Evolutionary conservation across 30 jellyfish, hydroid and myxozoan species (phyloP), one percentile per base, ranked within the genome.

Genomic region (Catostylus mosaicus): DNA sequence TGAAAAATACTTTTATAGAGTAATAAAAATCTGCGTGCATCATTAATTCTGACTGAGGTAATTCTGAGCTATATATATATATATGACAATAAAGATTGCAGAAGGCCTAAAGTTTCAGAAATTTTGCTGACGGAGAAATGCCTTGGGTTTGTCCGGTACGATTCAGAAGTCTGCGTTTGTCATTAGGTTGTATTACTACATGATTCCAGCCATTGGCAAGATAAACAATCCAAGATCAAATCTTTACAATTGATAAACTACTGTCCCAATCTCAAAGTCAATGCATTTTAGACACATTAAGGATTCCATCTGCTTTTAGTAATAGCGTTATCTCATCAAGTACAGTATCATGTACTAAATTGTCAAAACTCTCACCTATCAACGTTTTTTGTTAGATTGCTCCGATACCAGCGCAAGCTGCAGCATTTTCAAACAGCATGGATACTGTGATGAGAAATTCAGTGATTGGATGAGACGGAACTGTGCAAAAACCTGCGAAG

Each of bases 401-500:
- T 11, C 64, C 27, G 88, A 77, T 43, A 1, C 0, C 0, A 77
- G 78, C 37, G 5, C 69, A 0, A 33, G 70, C 69, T 77, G 88
- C 36, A 79, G 43, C 18, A 8, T 35, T 22, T 77, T 77, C 78
- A 77, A 77, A 60, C 77, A 29, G 48, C 62, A 67, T n/a, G 90
- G 90, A 33, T 65, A 67, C 72, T 80, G 90, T 48, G 82, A 31
- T 24, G 83, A 67, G 47, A 30, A 46, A n/a, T 23, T 63, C 38
- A 43, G 35, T 48, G 83, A 47, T 32, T 80, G 83, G 82, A 64
- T 80, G 75, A 63, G 77, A 40, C 46, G 22, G 70, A 80, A 46
- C 43, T 80, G 90, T 30, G 73, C 75, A 29, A 80, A 80, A 54
- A 80, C 90, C 36, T 80, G 90, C 46, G 83, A 61, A 50, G 45